These are phyloP conservation scores for Cottoperca gobio DNA, from an alignment of 2,797 vertebrate species.

Conservation along the genomic window DNA sequence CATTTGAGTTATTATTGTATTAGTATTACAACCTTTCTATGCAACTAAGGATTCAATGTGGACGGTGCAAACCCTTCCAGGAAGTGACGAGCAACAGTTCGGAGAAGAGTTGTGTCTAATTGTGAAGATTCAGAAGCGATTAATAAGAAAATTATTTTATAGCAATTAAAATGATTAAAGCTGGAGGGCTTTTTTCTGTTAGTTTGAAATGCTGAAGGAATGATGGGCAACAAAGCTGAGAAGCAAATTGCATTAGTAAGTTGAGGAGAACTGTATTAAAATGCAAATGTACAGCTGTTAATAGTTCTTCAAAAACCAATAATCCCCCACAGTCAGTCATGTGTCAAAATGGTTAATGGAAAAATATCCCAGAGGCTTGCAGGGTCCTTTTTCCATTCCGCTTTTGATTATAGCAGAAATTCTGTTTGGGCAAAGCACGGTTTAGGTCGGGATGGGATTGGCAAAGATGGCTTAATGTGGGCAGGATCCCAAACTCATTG, in stretches of 20 bases:
- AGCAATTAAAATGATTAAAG: slow-evolving; percentile 86
- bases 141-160: slow-evolving; percentile 83
- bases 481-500: slow-evolving; percentile 71
- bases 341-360: slow-evolving; percentile 99
- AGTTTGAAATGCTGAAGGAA: slow-evolving; percentile 89
- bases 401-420: slow-evolving; percentile 98
- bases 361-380: slow-evolving; percentile 98
- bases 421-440: slow-evolving; percentile 82
- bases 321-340: slow-evolving; percentile 99
- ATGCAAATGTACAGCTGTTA: slow-evolving; percentile 99
- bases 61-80: slow-evolving; percentile 44
- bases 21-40: slow-evolving; percentile 19
- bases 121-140: slow-evolving; percentile 80
- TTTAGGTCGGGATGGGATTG: slow-evolving; percentile 70
- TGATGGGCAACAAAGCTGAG: slow-evolving; percentile 93
- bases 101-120: slow-evolving; percentile 50
- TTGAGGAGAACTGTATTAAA: slow-evolving; percentile 99
- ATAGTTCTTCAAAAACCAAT: slow-evolving; percentile 99
- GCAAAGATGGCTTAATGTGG: slow-evolving; percentile 74
- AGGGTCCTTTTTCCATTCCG: slow-evolving; percentile 92
- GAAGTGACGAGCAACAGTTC: slow-evolving; percentile 58
- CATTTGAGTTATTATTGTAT: background rate
- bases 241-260: slow-evolving; percentile 96
- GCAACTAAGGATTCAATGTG: slow-evolving; percentile 15
- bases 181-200: slow-evolving; percentile 75